Conservation (phyloP, 2,113 vertebrate species). For the Sylvilagus bachmani region DNA sequence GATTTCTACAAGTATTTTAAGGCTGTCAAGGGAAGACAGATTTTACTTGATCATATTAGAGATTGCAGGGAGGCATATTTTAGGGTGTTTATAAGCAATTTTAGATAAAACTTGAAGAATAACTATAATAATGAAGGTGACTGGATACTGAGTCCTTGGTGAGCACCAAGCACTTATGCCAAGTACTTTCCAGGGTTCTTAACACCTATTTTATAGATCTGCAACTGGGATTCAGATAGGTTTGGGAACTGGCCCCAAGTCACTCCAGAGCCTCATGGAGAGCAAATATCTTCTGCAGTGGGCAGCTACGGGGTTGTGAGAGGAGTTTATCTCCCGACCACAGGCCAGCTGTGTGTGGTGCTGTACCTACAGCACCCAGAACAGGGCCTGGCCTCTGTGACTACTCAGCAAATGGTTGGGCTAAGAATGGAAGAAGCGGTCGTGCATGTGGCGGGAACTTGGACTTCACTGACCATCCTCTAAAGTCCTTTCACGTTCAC, state of each 20-base stretch:
- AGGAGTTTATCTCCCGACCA: background rate
- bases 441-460: background rate
- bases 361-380: accelerated
- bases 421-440: background rate
- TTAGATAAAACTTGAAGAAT: background rate
- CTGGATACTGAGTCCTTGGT: background rate
- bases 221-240: background rate
- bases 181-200: background rate
- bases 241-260: background rate
- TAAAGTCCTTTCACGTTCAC: background rate
- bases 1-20: background rate
- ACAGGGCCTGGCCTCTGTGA: background rate
- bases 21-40: background rate
- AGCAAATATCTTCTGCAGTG: background rate
- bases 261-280: background rate
- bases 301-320: background rate
- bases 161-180: background rate
- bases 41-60: background rate
- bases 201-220: background rate
- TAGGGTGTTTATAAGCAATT: background rate
- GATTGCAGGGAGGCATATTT: background rate
- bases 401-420: background rate
- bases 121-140: background rate
- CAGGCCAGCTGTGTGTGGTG: background rate
- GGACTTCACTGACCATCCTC: background rate